A percentile compares a stretch with the other conserved stretches of the same genome.
These are phyloP conservation scores for Dipodomys ordii DNA, from an alignment of 2,113 vertebrate species.

Conservation along the genomic window DNA sequence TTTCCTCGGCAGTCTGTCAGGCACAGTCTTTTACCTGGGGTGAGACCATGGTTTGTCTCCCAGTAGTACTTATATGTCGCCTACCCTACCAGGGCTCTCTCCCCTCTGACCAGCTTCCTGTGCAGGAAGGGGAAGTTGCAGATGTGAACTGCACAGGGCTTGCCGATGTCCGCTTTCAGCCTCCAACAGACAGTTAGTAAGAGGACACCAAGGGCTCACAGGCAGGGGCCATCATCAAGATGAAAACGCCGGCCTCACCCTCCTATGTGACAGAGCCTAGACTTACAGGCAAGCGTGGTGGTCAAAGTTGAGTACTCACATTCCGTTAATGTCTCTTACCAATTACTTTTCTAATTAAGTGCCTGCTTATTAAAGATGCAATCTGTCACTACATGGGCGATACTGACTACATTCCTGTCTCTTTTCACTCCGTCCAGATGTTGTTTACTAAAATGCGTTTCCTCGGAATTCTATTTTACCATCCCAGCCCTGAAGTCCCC, in stretches of 20 bases:
- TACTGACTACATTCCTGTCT: not conserved
- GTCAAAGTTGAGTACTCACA: slow-evolving; percentile 68
- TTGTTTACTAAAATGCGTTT: slow-evolving; percentile 77
- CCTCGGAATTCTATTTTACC: slow-evolving; percentile 46
- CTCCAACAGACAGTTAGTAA: rapidly evolving
- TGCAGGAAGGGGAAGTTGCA: not conserved
- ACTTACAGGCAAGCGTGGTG: not conserved
- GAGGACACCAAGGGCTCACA: not conserved
- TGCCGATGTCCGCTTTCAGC: rapidly evolving
- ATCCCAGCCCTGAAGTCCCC: not conserved
- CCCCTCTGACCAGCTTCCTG: not conserved
- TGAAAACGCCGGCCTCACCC: not conserved
- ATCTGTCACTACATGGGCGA: slow-evolving; percentile 72
- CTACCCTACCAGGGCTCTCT: too few relatives aligned
- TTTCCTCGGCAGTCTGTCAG: not conserved
- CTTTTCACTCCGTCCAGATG: slow-evolving; percentile 74
- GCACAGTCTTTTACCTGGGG: not conserved
- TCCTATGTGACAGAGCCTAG: not conserved
- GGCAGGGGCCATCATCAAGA: not conserved
- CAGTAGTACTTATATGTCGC: too few relatives aligned
- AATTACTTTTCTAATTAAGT: slow-evolving; percentile 79
- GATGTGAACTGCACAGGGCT: not conserved
- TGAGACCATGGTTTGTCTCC: not conserved
- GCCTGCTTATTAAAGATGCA: slow-evolving; percentile 77
- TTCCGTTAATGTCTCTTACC: slow-evolving; percentile 64